Evolutionary conservation across 2,888 invertebrate species (phyloP), one percentile per base, ranked within the genome.

Genomic region (Nasonia oneida): DNA sequence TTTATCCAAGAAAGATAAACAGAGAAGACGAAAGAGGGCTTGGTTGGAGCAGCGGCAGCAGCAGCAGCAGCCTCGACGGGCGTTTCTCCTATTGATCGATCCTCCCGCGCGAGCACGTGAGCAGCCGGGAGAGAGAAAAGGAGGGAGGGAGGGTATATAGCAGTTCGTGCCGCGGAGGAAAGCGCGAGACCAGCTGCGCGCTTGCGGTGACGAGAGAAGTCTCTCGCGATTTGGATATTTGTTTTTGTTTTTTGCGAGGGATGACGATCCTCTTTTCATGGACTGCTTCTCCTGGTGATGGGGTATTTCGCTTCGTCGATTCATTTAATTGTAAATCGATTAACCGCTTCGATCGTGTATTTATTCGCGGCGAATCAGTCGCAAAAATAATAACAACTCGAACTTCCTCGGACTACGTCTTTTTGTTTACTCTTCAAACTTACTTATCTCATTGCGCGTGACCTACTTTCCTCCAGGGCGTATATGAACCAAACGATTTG

Each of bases 31-130:
- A 42, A 23, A 73, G 73, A 39, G n/a, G 42, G 42, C n/a, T 39
- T 39, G 47, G 37, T 15, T 47, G 42, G 73, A 39, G n/a, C 73
- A 42, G 73, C 10, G 23, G 47, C 3, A n/a, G 42, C 47, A 39
- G n/a, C 47, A 39, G n/a, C 10, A 42, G 73, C n/a, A 79, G 71
- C 81, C 70, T 53, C 53, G 57, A 61, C 80, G 81, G 64, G 80
- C 76, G 86, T 83, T 86, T 83, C 83, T 86, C 81, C 77, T 86
- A 86, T 83, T 86, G 83, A 86, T 86, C 86, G 86, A 86, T 83
- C 82, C 81, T 83, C 71, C 73, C 76, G 76, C 73, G 74, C 73
- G 73, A 86, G 50, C 83, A 86, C 76, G 83, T 81, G 86, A 78
- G 78, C 57, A 61, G 18, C 57, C 14, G 29, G 15, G 64, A 70